Evolutionary conservation across 1,140 invertebrate genomes (phyloP).

Genomic region (Drosophila elegans): DNA sequence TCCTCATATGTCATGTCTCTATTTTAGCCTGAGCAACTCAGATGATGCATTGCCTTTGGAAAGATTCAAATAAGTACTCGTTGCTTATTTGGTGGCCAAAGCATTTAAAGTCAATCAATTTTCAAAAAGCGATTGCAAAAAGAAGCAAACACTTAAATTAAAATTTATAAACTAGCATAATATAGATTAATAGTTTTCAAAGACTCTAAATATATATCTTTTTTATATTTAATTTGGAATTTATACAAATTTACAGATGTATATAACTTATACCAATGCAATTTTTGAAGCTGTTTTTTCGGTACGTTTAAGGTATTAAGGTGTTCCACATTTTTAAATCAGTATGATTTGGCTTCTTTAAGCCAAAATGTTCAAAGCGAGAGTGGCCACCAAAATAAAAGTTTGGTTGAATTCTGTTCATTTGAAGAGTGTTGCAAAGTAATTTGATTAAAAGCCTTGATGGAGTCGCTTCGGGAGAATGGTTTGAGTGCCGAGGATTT

Average conservation of each 20-base stretch:
- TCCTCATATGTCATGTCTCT: conserved; percentile 9
- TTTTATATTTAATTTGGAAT: too few species aligned
- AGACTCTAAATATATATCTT: background rate
- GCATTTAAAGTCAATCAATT: conserved; percentile 27
- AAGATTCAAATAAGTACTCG: conserved; percentile 17
- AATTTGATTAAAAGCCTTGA: conserved; percentile 77
- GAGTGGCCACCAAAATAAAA: conserved; percentile 58
- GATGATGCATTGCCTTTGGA: conserved; percentile 37
- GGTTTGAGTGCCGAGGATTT: conserved; percentile 46
- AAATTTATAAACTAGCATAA: background rate
- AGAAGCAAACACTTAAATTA: background rate
- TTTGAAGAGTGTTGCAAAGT: conserved; percentile 56
- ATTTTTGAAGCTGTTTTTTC: too few species aligned
- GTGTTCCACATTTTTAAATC: conserved; percentile 4
- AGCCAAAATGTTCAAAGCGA: conserved; percentile 48
- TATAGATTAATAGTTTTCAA: too few species aligned
- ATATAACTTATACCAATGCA: too few species aligned
- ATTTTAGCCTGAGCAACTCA: conserved; percentile 15
- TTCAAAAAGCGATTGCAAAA: background rate
- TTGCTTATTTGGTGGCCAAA: conserved; percentile 29
- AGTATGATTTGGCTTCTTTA: conserved; percentile 7
- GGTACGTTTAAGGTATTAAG: background rate
- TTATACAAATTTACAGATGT: too few species aligned
- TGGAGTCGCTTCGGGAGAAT: conserved; percentile 21
- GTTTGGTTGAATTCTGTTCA: conserved; percentile 43